A percentile compares a stretch with the other conserved stretches of the same genome.
Evolutionary conservation across 37 sponge, comb jelly and placozoan species (phyloP).

Genomic region (Aplysina aerophoba): DNA sequence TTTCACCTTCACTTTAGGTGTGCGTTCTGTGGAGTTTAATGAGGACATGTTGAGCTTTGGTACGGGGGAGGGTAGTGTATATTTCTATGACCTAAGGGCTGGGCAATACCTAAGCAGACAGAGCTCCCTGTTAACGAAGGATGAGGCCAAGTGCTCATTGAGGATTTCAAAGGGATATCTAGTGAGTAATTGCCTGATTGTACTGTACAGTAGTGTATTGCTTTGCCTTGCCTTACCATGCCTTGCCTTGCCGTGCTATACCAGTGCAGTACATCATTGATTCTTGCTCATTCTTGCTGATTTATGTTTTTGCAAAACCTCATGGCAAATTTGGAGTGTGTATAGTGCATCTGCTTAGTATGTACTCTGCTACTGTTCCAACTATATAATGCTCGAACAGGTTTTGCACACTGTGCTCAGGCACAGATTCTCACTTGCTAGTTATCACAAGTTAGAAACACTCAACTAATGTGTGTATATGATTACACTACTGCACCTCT

Average conservation of each 20-base stretch:
- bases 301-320: too few species aligned
- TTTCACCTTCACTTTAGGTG: constrained; percentile 38
- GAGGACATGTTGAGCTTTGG: constrained; percentile 79
- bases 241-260: too few species aligned
- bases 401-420: too few species aligned
- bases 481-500: neutral
- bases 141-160: constrained; percentile 4
- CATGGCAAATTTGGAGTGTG: too few species aligned
- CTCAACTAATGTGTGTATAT: neutral
- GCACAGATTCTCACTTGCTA: neutral
- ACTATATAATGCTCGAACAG: too few species aligned
- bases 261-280: too few species aligned
- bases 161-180: constrained; percentile 21
- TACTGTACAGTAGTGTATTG: too few species aligned
- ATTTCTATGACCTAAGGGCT: constrained; percentile 82
- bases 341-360: too few species aligned
- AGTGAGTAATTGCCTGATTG: neutral
- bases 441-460: neutral
- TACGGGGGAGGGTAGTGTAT: constrained; percentile 84
- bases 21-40: constrained; percentile 85
- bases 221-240: too few species aligned
- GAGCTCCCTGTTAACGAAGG: neutral
- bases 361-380: too few species aligned
- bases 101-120: constrained; percentile 31
- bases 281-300: too few species aligned